Percentiles rank a stretch among this genome's conserved stretches.
Evolutionary conservation across 2,888 invertebrate genomes (phyloP).

Genomic region (Acronicta psi): DNA sequence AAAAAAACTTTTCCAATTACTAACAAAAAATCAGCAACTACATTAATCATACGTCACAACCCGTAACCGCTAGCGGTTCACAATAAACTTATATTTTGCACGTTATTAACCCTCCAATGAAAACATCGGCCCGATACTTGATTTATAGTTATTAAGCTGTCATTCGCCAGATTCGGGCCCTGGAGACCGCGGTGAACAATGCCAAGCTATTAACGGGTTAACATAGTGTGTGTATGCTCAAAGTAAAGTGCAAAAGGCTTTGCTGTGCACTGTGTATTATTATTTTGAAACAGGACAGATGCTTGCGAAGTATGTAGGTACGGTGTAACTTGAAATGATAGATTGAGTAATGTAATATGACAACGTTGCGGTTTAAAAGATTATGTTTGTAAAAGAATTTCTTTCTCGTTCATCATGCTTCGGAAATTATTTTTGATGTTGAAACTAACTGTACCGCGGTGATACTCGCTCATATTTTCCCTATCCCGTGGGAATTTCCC

Average conservation of each 20-base stretch:
- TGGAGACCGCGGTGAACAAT: slow-evolving; percentile 66
- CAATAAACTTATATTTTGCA: slow-evolving; percentile 74
- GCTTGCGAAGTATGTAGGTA: no score
- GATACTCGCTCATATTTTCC: no score
- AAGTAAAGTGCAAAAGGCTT: slow-evolving; percentile 35
- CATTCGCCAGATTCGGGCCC: slow-evolving; percentile 68
- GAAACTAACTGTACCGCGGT: no score
- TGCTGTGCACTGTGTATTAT: neutral
- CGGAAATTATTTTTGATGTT: no score
- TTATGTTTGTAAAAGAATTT: no score
- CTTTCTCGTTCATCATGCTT: no score
- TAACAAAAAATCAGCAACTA: slow-evolving; percentile 31
- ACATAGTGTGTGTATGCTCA: slow-evolving; percentile 39
- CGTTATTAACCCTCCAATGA: slow-evolving; percentile 71
- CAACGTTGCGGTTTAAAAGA: no score
- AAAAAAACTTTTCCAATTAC: slow-evolving; percentile 56
- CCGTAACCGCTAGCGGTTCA: slow-evolving; percentile 45
- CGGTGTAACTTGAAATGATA: no score
- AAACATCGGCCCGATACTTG: slow-evolving; percentile 74
- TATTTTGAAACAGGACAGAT: no score
- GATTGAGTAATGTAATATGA: no score
- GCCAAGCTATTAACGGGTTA: slow-evolving; percentile 69
- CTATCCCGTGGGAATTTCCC: no score
- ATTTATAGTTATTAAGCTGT: slow-evolving; percentile 86
- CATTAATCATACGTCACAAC: slow-evolving; percentile 52